Evolutionary conservation across 2,888 invertebrate species (phyloP).

Genomic region (Macropis europaea): DNA sequence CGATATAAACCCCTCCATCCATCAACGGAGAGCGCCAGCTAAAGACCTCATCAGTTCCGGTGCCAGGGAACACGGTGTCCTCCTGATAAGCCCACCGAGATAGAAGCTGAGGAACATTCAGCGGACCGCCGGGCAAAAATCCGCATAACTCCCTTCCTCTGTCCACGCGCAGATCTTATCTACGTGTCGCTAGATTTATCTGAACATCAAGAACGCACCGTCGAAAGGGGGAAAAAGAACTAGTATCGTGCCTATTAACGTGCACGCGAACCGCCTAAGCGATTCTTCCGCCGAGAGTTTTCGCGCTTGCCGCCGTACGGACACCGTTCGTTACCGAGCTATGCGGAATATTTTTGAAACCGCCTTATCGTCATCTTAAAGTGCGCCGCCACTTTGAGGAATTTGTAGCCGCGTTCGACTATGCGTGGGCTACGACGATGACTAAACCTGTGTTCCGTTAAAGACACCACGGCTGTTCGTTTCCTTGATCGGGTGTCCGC

Average conservation of each 20-base stretch:
- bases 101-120: constrained; percentile 46
- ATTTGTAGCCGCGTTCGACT: constrained; percentile 41
- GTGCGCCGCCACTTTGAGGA: constrained; percentile 43
- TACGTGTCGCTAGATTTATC: constrained; percentile 63
- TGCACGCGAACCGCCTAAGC: constrained; percentile 28
- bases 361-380: constrained; percentile 59
- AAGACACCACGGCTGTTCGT: constrained; percentile 3
- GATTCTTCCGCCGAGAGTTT: constrained; percentile 46
- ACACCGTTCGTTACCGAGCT: constrained; percentile 59
- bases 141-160: constrained; percentile 53
- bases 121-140: constrained; percentile 51
- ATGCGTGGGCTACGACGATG: constrained; percentile 49
- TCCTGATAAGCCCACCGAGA: constrained; percentile 57
- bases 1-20: constrained; percentile 69
- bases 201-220: constrained; percentile 60
- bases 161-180: constrained; percentile 56
- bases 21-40: constrained; percentile 67
- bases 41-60: constrained; percentile 68
- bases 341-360: constrained; percentile 54
- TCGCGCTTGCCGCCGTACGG: constrained; percentile 36
- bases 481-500: constrained; percentile 20
- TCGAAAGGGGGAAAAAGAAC: constrained; percentile 11
- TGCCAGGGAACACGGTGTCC: constrained; percentile 64
- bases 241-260: constrained; percentile 54
- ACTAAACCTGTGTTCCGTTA: constrained; percentile 47